phyloP scores from a whole-genome alignment of 2,888 invertebrate genomes.

The Melieria picta region DNA sequence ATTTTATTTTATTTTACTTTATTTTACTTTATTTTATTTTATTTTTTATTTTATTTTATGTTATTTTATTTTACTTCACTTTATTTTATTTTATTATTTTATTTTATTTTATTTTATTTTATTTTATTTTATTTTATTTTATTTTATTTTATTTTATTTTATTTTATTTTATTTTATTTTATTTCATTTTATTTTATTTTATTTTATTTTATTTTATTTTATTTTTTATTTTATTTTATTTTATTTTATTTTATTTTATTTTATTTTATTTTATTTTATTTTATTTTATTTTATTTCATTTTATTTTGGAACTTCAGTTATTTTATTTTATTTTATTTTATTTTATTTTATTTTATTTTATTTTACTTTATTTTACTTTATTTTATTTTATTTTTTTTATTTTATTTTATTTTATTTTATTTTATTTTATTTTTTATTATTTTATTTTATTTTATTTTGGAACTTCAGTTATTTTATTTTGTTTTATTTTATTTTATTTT shows the following conservation, averaged over 20 bases:
- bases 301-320: not conserved
- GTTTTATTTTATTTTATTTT: not conserved
- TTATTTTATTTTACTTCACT: not conserved
- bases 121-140: not conserved
- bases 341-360: not conserved
- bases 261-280: slow-evolving; percentile 7
- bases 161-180: slow-evolving; percentile 1
- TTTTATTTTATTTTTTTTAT: not conserved
- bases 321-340: not conserved
- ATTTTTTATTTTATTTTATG: not conserved
- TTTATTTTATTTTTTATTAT: not conserved
- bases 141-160: slow-evolving; percentile 4
- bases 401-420: not conserved
- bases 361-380: not conserved
- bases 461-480: slow-evolving; percentile 4
- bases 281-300: not conserved
- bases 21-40: slow-evolving; percentile 3
- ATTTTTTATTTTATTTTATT: slow-evolving; percentile 3
- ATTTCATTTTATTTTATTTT: not conserved
- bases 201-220: not conserved
- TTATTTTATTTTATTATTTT: slow-evolving; percentile 1
- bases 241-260: not conserved
- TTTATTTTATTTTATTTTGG: slow-evolving; percentile 1
- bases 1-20: slow-evolving; percentile 2
- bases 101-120: slow-evolving; percentile 1